phyloP scores from a whole-genome alignment of 1,140 invertebrate genomes.

The Steinernema khuongi region DNA sequence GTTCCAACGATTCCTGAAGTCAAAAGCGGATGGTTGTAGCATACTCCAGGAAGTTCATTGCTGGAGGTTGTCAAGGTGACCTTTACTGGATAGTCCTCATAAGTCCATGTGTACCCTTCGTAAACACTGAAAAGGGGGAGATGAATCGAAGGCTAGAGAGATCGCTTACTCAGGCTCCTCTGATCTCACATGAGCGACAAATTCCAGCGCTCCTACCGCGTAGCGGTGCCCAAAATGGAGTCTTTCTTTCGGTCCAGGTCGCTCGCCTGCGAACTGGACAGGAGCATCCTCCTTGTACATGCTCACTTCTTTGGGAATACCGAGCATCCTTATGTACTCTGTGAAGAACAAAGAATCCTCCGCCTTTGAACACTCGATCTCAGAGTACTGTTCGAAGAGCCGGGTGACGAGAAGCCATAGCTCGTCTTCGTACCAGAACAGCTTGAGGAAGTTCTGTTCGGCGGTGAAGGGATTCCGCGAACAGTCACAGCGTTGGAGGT shows the following conservation, averaged over 20 bases:
- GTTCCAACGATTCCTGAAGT: neutral
- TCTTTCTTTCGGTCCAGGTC: neutral
- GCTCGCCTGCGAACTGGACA: neutral
- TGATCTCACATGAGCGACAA: neutral
- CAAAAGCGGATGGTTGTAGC: neutral
- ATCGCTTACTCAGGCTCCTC: neutral
- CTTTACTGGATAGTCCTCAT: neutral
- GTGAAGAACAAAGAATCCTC: neutral
- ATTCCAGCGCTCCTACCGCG: neutral
- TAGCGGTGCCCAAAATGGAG: neutral
- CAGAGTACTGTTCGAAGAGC: neutral
- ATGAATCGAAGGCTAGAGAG: neutral
- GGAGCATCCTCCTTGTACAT: neutral
- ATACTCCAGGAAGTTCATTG: neutral
- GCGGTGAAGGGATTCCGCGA: neutral
- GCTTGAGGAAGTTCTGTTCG: neutral
- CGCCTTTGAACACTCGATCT: neutral
- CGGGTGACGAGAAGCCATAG: neutral
- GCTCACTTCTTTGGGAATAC: neutral
- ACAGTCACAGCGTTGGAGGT: neutral
- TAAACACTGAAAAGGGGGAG: neutral
- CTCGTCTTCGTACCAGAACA: neutral
- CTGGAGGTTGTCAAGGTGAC: neutral
- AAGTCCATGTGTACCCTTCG: neutral
- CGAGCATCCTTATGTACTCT: neutral